These are phyloP conservation scores for Sesia apiformis DNA, from an alignment of 2,888 invertebrate genomes.

Conservation along the genomic window DNA sequence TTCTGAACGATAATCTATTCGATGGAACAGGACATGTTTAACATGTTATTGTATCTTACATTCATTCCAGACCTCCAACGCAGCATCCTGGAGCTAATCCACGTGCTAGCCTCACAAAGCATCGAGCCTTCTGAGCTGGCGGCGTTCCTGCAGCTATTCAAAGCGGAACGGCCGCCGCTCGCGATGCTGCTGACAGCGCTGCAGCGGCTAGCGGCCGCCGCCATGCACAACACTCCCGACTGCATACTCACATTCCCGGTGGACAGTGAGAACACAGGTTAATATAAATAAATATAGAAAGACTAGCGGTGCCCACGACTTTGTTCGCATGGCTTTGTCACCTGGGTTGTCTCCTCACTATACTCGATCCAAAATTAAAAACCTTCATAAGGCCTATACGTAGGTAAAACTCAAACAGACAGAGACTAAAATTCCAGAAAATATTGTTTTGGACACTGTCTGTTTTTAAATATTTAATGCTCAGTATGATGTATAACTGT, in stretches of 20 bases:
- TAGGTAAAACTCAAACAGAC: too few species aligned
- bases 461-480: too few species aligned
- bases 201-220: constrained; percentile 45
- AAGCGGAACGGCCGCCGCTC: constrained; percentile 72
- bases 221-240: constrained; percentile 64
- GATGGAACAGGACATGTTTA: too few species aligned
- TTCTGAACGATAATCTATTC: too few species aligned
- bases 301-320: background rate
- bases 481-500: too few species aligned
- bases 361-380: too few species aligned
- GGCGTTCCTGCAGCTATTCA: constrained; percentile 75
- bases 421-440: too few species aligned
- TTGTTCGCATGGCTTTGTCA: background rate
- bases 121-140: constrained; percentile 71
- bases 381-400: too few species aligned
- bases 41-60: too few species aligned
- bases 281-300: background rate
- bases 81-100: constrained; percentile 77
- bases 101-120: constrained; percentile 66
- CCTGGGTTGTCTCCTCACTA: too few species aligned
- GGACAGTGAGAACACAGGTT: constrained; percentile 11
- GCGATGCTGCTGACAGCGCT: constrained; percentile 58
- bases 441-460: too few species aligned
- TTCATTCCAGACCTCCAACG: constrained; percentile 74
- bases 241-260: constrained; percentile 72